These are phyloP conservation scores for Battus philenor DNA, from an alignment of 1,140 invertebrate species.

Conservation along the genomic window DNA sequence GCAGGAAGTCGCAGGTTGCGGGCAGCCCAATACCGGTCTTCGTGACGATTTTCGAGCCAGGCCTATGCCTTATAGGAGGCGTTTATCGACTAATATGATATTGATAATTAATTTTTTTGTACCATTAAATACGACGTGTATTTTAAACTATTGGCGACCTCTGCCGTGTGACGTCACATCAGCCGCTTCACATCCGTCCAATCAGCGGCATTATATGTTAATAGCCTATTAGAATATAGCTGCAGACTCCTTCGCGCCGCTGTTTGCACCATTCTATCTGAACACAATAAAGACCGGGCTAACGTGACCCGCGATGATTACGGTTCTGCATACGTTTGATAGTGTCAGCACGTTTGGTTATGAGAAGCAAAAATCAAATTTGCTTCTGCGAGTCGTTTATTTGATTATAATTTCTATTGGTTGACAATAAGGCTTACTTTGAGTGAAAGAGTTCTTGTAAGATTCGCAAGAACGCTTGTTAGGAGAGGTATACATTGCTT, in stretches of 20 bases:
- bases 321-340: constrained; percentile 23
- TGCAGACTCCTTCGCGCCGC: constrained; percentile 49
- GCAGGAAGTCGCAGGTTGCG: too few relatives aligned
- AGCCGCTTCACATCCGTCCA: constrained; percentile 62
- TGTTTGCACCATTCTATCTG: constrained; percentile 32
- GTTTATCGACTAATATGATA: too few relatives aligned
- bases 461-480: constrained; percentile 47
- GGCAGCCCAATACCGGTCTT: too few relatives aligned
- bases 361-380: constrained; percentile 11
- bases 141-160: constrained; percentile 30
- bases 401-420: constrained; percentile 17
- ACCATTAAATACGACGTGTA: too few relatives aligned
- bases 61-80: too few relatives aligned
- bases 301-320: constrained; percentile 27
- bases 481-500: constrained; percentile 42
- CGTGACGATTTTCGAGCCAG: too few relatives aligned
- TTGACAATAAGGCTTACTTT: constrained; percentile 13
- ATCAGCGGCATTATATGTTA: constrained; percentile 76
- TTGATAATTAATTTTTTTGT: too few relatives aligned
- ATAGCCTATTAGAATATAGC: constrained; percentile 74
- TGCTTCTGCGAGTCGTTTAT: constrained; percentile 15
- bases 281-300: constrained; percentile 30
- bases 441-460: constrained; percentile 13
- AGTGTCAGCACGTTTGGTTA: constrained; percentile 34
- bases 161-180: constrained; percentile 41